Percentiles rank a stretch among this genome's conserved stretches.
These are phyloP conservation scores for Columba livia DNA, from an alignment of 2,113 vertebrate species.

Conservation along the genomic window DNA sequence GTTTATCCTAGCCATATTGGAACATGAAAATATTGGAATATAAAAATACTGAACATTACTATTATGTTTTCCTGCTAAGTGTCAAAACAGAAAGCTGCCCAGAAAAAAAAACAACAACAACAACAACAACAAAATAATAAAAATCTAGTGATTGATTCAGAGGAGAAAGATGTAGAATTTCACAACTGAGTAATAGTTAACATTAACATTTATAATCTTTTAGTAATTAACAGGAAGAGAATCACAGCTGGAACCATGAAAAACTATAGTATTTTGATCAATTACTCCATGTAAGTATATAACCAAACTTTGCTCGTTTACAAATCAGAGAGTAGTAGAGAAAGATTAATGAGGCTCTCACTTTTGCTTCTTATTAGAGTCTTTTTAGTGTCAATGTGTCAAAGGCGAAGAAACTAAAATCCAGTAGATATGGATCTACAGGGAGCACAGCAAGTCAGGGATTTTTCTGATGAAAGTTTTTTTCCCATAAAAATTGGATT, in stretches of 20 bases:
- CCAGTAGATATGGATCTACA: background rate
- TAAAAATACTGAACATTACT: background rate
- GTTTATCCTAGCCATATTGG: background rate
- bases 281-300: background rate
- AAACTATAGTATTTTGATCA: background rate
- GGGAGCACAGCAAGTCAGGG: background rate
- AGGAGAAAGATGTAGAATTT: background rate
- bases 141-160: background rate
- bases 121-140: background rate
- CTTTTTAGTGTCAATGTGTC: background rate
- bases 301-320: slow-evolving; percentile 15
- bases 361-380: background rate
- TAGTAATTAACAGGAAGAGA: background rate
- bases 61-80: background rate
- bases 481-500: slow-evolving; percentile 36
- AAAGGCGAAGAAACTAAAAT: slow-evolving; percentile 32
- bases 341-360: background rate
- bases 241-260: background rate
- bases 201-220: background rate
- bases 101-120: background rate
- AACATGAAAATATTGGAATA: background rate
- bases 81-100: background rate
- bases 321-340: background rate
- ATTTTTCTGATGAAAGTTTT: slow-evolving; percentile 45
- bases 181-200: background rate